Conservation (phyloP, 92 coral and sea anemone genomes). For the Parazoanthus atlanticus region DNA sequence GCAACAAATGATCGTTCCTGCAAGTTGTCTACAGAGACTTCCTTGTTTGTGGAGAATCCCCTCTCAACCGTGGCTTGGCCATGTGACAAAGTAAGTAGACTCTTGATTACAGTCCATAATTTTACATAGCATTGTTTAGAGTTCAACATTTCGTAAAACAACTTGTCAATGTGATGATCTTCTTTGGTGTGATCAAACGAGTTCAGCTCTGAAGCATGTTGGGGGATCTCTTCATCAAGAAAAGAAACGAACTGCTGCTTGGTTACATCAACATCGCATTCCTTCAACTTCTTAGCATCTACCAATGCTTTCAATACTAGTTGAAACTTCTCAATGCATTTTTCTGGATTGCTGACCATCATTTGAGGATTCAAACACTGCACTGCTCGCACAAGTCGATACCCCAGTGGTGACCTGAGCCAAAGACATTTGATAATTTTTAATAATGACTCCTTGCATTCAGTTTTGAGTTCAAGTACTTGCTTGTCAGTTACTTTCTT, state of each 20-base stretch:
- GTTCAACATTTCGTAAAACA: conserved; percentile 46
- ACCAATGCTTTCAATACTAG: conserved; percentile 38
- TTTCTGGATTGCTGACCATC: conserved; percentile 51
- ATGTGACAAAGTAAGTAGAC: conserved; percentile 38
- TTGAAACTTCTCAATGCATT: conserved; percentile 48
- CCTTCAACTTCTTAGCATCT: conserved; percentile 42
- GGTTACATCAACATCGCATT: conserved; percentile 36
- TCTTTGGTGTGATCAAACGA: conserved; percentile 47
- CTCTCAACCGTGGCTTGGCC: neutral
- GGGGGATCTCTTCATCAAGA: conserved; percentile 47
- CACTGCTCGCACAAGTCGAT: conserved; percentile 46
- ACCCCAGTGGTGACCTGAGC: conserved; percentile 46
- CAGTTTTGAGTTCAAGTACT: conserved; percentile 43
- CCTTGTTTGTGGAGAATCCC: too few relatives aligned
- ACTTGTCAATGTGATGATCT: conserved; percentile 49
- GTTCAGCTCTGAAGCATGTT: conserved; percentile 42
- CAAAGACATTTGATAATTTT: conserved; percentile 26
- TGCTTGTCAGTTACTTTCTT: conserved; percentile 46
- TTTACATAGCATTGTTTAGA: conserved; percentile 28
- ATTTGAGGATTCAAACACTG: conserved; percentile 52
- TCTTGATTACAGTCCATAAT: conserved; percentile 43
- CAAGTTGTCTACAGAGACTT: too few relatives aligned
- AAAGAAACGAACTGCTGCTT: conserved; percentile 37
- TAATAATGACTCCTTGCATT: conserved; percentile 49
- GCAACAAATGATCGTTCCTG: too few relatives aligned